Conservation (phyloP, 2,888 invertebrate genomes). For the Eupithecia pulchellata region DNA sequence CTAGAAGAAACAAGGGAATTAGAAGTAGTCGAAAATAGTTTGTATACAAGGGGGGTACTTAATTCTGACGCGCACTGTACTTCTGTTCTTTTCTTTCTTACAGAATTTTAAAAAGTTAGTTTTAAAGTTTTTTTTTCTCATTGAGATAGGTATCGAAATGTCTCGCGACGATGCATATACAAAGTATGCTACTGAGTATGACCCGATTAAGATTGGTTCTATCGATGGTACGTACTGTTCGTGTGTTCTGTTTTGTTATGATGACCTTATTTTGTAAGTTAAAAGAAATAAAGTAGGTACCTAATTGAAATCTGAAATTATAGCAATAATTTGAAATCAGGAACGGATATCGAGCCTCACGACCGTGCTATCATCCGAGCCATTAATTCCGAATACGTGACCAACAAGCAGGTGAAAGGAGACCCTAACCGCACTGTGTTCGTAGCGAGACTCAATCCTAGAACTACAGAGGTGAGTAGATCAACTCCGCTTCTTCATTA, state of each 20-base stretch:
- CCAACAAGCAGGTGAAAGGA: conserved; percentile 88
- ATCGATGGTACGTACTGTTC: conserved; percentile 88
- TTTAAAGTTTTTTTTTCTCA: neutral
- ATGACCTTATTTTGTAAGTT: neutral
- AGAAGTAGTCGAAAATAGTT: no score
- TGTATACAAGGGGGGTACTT: no score
- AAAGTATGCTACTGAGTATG: conserved; percentile 85
- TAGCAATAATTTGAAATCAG: conserved; percentile 51
- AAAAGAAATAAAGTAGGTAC: no score
- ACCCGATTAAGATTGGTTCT: conserved; percentile 93
- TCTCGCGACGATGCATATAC: conserved; percentile 57
- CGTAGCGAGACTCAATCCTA: conserved; percentile 89
- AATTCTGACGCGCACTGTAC: no score
- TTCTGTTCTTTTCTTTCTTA: no score
- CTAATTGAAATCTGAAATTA: no score
- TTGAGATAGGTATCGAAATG: conserved; percentile 39
- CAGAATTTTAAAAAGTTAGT: neutral
- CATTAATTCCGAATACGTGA: conserved; percentile 86
- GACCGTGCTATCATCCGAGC: conserved; percentile 92
- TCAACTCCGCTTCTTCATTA: no score
- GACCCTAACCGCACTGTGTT: conserved; percentile 90
- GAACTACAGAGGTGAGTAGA: conserved; percentile 83
- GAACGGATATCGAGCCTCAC: conserved; percentile 92
- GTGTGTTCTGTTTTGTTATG: neutral
- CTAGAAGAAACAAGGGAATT: no score